Evolutionary conservation across 2,888 invertebrate genomes (phyloP), one percentile per base, ranked within the genome.

Genomic region (Bugulina stolonifera): DNA sequence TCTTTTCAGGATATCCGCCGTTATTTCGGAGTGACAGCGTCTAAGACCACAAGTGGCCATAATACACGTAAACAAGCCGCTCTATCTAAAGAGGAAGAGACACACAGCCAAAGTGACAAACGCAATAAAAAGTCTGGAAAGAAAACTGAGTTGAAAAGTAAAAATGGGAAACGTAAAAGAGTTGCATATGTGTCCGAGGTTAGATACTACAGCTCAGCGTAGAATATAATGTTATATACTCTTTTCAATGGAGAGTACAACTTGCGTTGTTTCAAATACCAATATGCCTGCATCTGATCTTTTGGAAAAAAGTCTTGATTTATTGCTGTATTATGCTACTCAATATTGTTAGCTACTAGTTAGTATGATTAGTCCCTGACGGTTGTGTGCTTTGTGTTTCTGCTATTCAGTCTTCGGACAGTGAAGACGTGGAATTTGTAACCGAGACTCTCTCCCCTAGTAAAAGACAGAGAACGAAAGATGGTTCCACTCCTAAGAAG

Each of bases 351-450:
- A n/a, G n/a, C n/a, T n/a, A n/a, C n/a, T n/a, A n/a, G n/a, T n/a
- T n/a, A n/a, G n/a, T n/a, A n/a, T n/a, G n/a, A n/a, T n/a, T n/a
- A n/a, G n/a, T n/a, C n/a, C n/a, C n/a, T n/a, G n/a, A n/a, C n/a
- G n/a, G n/a, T n/a, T n/a, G n/a, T n/a, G n/a, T n/a, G n/a, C n/a
- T n/a, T n/a, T n/a, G n/a, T n/a, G n/a, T n/a, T n/a, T n/a, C n/a
- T n/a, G n/a, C n/a, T n/a, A n/a, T 27, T 14, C 64, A 64, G 64
- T 64, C 64, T 22, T 64, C 64, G 10, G 64, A 64, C 32, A 55
- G 55, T 55, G 64, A 64, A 34, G 64, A 64, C n/a, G 32, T 32
- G 25, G 27, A 22, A 14, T 5, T 32, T 5, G 32, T 32, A 27
- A 14, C 22, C 22, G 32, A 64, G 32, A 23, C 55, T 55, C 23